Conservation (phyloP, 2,888 invertebrate species). For the Acheta domesticus region DNA sequence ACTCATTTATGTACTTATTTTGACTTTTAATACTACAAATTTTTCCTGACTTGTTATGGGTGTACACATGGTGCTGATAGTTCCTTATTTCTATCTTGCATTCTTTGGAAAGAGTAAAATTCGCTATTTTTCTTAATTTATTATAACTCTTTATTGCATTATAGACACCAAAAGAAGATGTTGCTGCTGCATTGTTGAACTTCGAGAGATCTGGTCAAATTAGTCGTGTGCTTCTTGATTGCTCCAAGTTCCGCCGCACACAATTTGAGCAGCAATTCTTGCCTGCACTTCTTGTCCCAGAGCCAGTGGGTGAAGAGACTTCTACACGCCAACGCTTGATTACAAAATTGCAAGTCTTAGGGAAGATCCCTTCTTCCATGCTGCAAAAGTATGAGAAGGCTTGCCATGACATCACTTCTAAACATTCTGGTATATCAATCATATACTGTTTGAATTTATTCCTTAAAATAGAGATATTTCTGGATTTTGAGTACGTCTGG, state of each 20-base stretch:
- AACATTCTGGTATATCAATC: not conserved
- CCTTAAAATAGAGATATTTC: too few species aligned
- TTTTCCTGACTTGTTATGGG: too few species aligned
- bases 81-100: too few species aligned
- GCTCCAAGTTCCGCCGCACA: not conserved
- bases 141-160: not conserved
- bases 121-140: not conserved
- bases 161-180: not conserved
- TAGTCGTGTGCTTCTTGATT: not conserved
- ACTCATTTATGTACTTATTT: too few species aligned
- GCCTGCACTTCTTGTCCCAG: not conserved
- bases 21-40: too few species aligned
- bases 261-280: not conserved
- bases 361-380: not conserved
- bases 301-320: not conserved
- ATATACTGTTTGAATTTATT: not conserved
- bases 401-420: not conserved
- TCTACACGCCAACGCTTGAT: not conserved
- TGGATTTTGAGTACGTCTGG: too few species aligned
- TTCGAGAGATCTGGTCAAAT: not conserved
- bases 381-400: not conserved
- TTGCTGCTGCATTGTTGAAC: not conserved
- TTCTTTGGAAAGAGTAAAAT: too few species aligned
- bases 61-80: too few species aligned
- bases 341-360: not conserved